Base-by-base conservation (phyloP, 1,140 invertebrate genomes). In the Lucilia cuprina region DNA sequence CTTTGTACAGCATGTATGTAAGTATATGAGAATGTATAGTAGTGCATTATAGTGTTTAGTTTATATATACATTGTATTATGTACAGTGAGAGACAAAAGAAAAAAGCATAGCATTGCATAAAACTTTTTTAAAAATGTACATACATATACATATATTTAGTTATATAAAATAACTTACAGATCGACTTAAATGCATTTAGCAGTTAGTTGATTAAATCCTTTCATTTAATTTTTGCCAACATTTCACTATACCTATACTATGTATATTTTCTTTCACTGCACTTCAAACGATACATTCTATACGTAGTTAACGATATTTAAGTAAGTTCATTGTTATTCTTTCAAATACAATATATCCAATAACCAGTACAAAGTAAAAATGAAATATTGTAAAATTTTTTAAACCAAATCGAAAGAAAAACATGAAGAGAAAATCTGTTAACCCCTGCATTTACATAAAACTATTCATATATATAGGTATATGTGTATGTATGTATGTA, bases 301-400 rank as follows among this genome's bases (percentile, higher is more conserved):
- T 21, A 12, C 25, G 7, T 70, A n/a, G 65, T 70, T 70, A 70
- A 70, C 65, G 21, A 70, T 70, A 70, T 70, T 70, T 70, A 70
- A 70, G 21, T 70, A 70, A 41, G 25, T 70, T 19, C 65, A 70
- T 70, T 70, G 65, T 70, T 70, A 70, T 70, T 70, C 65, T 70
- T 70, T 70, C 19, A 70, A 70, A 70, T n/a, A 21, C 65, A 70
- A 30, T 10, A 41, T 41, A 55, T 1, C 17, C 0, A 55, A 55
- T n/a, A 55, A 55, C 41, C 14, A 60, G n/a, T n/a, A 60, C 10
- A 70, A 70, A 70, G 5, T 70, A 70, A 25, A 70, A 70, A 70
- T 70, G 65, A 70, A 70, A 70, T 70, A 70, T 70, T 70, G 19
- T 70, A 70, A n/a, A 70, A 25, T 10, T 30, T 30, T 70, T 70